Evolutionary conservation across 2,888 invertebrate genomes (phyloP), one percentile per base, ranked within the genome.

Genomic region (Anodontia alba): DNA sequence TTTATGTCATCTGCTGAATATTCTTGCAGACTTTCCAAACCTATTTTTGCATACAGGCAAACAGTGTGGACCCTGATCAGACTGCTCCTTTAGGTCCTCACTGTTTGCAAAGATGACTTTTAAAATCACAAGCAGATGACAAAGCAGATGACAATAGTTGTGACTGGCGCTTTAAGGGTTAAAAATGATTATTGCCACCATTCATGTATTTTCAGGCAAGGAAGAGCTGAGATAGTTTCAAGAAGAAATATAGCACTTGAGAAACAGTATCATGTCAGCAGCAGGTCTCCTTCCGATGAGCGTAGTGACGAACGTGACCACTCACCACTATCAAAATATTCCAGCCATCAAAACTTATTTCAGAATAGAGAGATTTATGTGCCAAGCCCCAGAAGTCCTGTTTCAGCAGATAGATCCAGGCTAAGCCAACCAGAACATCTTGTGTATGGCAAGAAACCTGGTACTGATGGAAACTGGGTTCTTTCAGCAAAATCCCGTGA

Each of bases 401-500:
- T 33, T 12, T 62, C 62, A 31, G 62, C 62, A 20, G 62, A 62
- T 1, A 3, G 62, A 2, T 33, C 62, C 12, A 33, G 33, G 29
- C 20, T 68, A 1, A 70, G 76, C 43, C 42, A 75, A 62, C 76
- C 81, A 0, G 83, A 83, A 71, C 86, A 81, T 73, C 67, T 83
- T 62, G 78, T 86, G 17, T 81, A 83, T 46, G 77, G 79, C 10
- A 73, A 76, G 42, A 66, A 69, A 74, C 36, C 77, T 1, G 51
- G 54, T 26, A 54, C 46, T 36, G 79, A 78, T 26, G 75, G 76
- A 15, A 86, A 86, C 66, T 86, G 86, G 86, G 78, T 83, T 1
- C 68, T 86, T 26, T 78, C 86, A 15, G 71, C 83, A 23, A 81
- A 86, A 67, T 79, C 75, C 15, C 76, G 76, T 15, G 81, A 80